Percentiles rank a stretch among this genome's conserved stretches.
Conservation (phyloP, 2,113 vertebrate species). For the human (Homo sapiens) region GRCh38 chr4:158754501-158755000, state of each 20-base stretch:
- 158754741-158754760: background rate
- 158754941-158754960: no score
- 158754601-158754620: background rate
- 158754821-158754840: background rate
- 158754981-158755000: no score
- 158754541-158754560: background rate
- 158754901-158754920: no score
- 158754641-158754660: background rate
- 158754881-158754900: no score
- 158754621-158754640: slow-evolving; percentile 5
- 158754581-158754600: background rate
- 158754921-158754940: no score
- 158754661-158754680: background rate
- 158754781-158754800: slow-evolving; percentile 18
- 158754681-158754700: background rate
- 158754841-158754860: no score
- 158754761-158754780: background rate
- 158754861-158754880: no score
- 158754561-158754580: background rate
- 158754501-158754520: background rate
- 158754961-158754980: no score
- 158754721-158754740: background rate
- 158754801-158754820: background rate
- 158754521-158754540: background rate
- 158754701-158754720: background rate